These are phyloP conservation scores for Anaspis maculata DNA, from an alignment of 2,888 invertebrate genomes.

Conservation along the genomic window DNA sequence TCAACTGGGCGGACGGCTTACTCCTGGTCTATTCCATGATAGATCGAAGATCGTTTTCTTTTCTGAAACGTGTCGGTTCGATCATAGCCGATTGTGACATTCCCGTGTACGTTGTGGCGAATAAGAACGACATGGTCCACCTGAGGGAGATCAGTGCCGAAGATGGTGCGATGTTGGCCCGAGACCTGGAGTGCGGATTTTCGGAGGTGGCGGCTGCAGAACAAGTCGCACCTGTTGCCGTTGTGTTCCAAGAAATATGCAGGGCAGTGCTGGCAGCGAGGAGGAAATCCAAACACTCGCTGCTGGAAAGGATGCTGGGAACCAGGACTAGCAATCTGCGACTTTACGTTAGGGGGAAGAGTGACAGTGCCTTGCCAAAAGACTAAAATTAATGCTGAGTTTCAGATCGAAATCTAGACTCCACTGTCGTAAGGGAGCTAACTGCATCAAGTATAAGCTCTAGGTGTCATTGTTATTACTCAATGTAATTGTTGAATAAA, in stretches of 20 bases:
- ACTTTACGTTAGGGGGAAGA: slow-evolving; percentile 78
- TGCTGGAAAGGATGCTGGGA: slow-evolving; percentile 76
- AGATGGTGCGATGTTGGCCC: slow-evolving; percentile 81
- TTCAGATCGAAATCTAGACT: too few relatives aligned
- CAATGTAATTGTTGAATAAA: too few relatives aligned
- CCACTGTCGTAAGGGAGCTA: too few relatives aligned
- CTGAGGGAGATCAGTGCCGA: slow-evolving; percentile 79
- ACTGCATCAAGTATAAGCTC: slow-evolving; percentile 1
- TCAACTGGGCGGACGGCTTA: slow-evolving; percentile 87
- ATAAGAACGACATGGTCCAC: slow-evolving; percentile 88
- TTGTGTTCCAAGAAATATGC: slow-evolving; percentile 76
- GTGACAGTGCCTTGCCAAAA: slow-evolving; percentile 81
- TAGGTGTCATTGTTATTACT: too few relatives aligned
- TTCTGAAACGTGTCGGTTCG: slow-evolving; percentile 65
- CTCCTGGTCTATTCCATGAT: slow-evolving; percentile 86
- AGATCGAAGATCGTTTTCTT: slow-evolving; percentile 77
- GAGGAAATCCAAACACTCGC: slow-evolving; percentile 75
- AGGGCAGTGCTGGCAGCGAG: slow-evolving; percentile 71
- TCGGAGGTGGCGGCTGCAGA: slow-evolving; percentile 84
- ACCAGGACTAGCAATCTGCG: slow-evolving; percentile 58
- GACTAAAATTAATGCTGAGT: too few relatives aligned
- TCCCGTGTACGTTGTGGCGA: slow-evolving; percentile 79
- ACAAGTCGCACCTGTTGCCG: slow-evolving; percentile 75
- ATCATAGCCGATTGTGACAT: slow-evolving; percentile 55
- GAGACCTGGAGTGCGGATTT: slow-evolving; percentile 82